Base-by-base conservation (phyloP, 2,888 invertebrate genomes). In the Liopterus haemorrhoidalis region DNA sequence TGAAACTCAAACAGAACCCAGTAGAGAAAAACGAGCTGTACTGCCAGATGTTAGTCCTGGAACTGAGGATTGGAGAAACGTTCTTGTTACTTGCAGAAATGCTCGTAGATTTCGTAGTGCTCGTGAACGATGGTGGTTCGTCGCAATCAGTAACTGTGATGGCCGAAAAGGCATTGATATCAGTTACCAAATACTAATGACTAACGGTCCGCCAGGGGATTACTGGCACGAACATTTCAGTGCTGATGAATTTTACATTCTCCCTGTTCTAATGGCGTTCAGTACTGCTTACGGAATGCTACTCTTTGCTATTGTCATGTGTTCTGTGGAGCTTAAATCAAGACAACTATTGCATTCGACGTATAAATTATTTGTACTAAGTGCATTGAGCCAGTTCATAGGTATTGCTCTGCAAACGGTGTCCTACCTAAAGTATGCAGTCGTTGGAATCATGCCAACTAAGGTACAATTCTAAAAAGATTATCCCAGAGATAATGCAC, bases 201-300 rank as follows among this genome's bases (percentile, higher is more conserved):
- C 91, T 0, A 95, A 95, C 64, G 91, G 88, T 0, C 74, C 80
- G 1, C 75, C 78, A 1, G 83, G 82, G 0, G 85, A 85, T 57
- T 82, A 86, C 56, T 88, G 90, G 84, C 83, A 82, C 57, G 81
- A 86, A 60, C 93, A 95, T 61, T 93, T 92, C 63, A 93, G 93
- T 0, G 93, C 92, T 5, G 94, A 95, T 66, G 91, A 95, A 70
- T 92, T 93, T 70, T 91, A 93, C 90, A 89, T 93, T 43, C 71
- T 93, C 0, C 91, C 91, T 32, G 79, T 88, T 5, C 71, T 92
- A 11, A 75, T 91, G 57, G 75, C 79, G 0, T 89, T 86, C 61
- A 74, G 81, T 1, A 71, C 85, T 19, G 75, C 81, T 0, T 89
- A 92, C 63, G 70, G 82, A 2, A 66, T 88, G 28, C 70, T 92